Conservation (phyloP, 1,140 invertebrate genomes). For the Hormaphis cornu region DNA sequence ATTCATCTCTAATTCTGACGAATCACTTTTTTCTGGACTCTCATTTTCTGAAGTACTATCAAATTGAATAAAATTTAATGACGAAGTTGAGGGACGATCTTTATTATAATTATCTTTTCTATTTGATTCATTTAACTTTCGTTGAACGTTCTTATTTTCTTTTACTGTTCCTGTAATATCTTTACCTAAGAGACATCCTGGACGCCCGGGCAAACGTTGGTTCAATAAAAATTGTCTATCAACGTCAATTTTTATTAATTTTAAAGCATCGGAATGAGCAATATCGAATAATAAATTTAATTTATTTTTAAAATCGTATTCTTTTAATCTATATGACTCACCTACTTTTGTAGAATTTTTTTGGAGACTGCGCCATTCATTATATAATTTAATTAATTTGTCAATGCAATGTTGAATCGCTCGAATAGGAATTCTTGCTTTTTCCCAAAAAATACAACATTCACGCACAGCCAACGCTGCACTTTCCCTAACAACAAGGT, state of each 20-base stretch:
- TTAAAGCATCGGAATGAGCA: constrained; percentile 36
- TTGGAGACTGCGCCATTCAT: constrained; percentile 28
- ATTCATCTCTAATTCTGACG: too few relatives aligned
- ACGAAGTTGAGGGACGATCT: background rate
- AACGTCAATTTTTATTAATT: constrained; percentile 32
- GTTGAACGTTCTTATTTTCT: background rate
- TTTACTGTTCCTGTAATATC: constrained; percentile 14
- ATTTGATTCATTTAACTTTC: background rate
- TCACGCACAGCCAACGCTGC: background rate
- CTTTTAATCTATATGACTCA: constrained; percentile 31
- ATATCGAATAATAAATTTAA: constrained; percentile 38
- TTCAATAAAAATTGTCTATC: constrained; percentile 34
- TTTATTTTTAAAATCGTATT: constrained; percentile 33
- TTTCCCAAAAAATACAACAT: constrained; percentile 11
- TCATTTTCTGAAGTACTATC: background rate
- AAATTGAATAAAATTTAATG: background rate
- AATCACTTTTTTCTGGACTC: background rate
- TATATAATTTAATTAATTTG: background rate
- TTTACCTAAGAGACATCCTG: constrained; percentile 21
- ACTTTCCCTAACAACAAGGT: background rate
- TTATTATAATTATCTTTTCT: background rate
- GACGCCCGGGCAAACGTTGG: constrained; percentile 31
- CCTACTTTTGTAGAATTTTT: constrained; percentile 27
- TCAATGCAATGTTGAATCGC: background rate
- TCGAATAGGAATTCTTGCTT: background rate